These are phyloP conservation scores for Tapirus indicus DNA, from an alignment of 2,797 vertebrate species.

Conservation along the genomic window DNA sequence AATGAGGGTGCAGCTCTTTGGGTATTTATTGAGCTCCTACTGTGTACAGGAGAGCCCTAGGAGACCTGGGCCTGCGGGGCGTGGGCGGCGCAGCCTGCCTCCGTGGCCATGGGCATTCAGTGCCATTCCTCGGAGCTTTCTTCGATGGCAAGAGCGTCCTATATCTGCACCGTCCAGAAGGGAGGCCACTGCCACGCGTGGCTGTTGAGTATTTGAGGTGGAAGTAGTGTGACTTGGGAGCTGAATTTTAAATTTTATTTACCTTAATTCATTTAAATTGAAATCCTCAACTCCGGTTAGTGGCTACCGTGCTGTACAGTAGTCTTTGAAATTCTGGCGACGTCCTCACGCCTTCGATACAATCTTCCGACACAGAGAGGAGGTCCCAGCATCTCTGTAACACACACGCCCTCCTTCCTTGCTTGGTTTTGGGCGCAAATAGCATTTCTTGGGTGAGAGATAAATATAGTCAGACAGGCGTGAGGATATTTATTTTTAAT, in stretches of 20 bases:
- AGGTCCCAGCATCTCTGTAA: fast-evolving
- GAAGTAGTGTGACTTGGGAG: not conserved
- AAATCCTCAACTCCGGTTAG: fast-evolving
- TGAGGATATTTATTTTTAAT: not conserved
- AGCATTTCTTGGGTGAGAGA: not conserved
- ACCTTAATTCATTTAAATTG: not conserved
- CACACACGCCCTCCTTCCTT: fast-evolving
- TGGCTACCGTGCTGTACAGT: fast-evolving
- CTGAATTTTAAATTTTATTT: not conserved
- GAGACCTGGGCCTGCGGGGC: fast-evolving
- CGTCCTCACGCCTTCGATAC: fast-evolving
- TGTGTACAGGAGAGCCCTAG: fast-evolving
- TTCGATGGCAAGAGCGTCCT: fast-evolving
- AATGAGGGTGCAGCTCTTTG: fast-evolving
- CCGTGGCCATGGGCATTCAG: fast-evolving
- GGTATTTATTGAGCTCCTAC: fast-evolving
- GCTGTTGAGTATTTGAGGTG: fast-evolving
- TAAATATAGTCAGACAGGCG: not conserved
- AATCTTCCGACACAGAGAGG: fast-evolving
- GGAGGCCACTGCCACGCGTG: fast-evolving
- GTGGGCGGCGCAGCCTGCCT: too few relatives aligned
- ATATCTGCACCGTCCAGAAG: fast-evolving
- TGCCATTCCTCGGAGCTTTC: fast-evolving
- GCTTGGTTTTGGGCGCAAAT: too few relatives aligned
- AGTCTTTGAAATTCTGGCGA: not conserved